Evolutionary conservation across 2,797 vertebrate species (phyloP), one percentile per base, ranked within the genome.

Genomic region (Lagorchestes hirsutus): DNA sequence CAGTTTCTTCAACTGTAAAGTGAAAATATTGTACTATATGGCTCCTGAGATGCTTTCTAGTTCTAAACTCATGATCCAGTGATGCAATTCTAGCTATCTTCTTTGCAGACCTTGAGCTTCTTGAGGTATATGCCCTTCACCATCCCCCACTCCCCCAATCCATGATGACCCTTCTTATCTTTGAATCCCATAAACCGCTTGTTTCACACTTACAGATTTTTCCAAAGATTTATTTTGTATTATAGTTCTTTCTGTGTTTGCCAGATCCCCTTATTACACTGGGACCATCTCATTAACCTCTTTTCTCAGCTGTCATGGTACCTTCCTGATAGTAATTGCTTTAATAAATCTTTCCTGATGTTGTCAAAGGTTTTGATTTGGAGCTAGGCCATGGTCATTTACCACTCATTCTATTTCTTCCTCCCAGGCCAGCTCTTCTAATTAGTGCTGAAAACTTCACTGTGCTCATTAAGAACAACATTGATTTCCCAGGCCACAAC

Each of bases 371-470:
- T 82, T 40, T 46, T 46, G 67, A 46, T 82, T 82, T 82, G 67
- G 67, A 46, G 6, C n/a, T 46, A 40, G 6, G 31, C 93, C 91
- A 29, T 54, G 57, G 90, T 95, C 93, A 55, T 54, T 46, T 46
- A 4, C 58, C 14, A 27, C 52, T 54, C 54, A 27, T 91, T 58
- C 1, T 14, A 11, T 93, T 59, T 91, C 96, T 97, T 97, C 95
- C 93, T 96, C 96, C 93, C 96, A 99, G 99, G 90, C 99, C 99
- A 52, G 99, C 98, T 10, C 96, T 99, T 98, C 97, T 99, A 97
- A 98, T 97, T 62, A 99, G 99, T 56, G 99, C 99, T 0, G 99
- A 99, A 98, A 99, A 99, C 98, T 99, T 99, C 98, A 99, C 99
- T 0, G 99, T 99, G 62, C 98, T 99, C 92, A 99, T 99, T 96